Evolutionary conservation across 2,888 invertebrate species (phyloP).

Genomic region (Tanytarsus gracilentus): DNA sequence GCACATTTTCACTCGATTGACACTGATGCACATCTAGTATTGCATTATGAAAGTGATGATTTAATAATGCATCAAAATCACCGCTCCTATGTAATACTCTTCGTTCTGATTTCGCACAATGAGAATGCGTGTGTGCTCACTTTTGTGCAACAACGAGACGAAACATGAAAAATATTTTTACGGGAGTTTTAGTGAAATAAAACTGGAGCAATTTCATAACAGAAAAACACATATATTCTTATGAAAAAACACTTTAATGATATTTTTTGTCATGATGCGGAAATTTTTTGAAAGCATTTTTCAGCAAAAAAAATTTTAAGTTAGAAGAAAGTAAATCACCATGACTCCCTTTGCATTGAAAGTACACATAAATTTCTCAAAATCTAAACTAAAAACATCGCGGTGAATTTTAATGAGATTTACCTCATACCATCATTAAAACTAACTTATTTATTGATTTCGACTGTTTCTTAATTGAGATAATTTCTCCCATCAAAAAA

Average conservation of each 20-base stretch:
- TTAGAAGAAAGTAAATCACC: too few relatives aligned
- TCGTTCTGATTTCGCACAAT: slow-evolving; percentile 6
- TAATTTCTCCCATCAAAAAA: too few relatives aligned
- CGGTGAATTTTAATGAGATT: slow-evolving; percentile 15
- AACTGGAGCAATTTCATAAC: slow-evolving; percentile 24
- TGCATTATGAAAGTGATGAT: too few relatives aligned
- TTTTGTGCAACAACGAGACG: background rate
- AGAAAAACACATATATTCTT: slow-evolving; percentile 7
- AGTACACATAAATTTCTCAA: background rate
- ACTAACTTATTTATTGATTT: background rate
- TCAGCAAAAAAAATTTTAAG: background rate
- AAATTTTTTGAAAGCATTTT: background rate
- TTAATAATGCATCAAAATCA: too few relatives aligned
- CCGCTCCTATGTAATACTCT: background rate
- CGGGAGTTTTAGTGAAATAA: background rate
- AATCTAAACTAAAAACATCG: background rate
- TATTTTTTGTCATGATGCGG: slow-evolving; percentile 2
- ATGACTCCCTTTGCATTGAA: too few relatives aligned
- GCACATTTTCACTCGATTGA: too few relatives aligned
- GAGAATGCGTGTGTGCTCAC: background rate
- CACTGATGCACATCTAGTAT: too few relatives aligned
- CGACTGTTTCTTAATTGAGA: background rate
- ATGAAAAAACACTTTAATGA: background rate
- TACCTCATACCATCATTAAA: background rate
- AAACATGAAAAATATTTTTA: background rate